Evolutionary conservation across 2,797 vertebrate species (phyloP).

Genomic region (Clarias laeviceps): DNA sequence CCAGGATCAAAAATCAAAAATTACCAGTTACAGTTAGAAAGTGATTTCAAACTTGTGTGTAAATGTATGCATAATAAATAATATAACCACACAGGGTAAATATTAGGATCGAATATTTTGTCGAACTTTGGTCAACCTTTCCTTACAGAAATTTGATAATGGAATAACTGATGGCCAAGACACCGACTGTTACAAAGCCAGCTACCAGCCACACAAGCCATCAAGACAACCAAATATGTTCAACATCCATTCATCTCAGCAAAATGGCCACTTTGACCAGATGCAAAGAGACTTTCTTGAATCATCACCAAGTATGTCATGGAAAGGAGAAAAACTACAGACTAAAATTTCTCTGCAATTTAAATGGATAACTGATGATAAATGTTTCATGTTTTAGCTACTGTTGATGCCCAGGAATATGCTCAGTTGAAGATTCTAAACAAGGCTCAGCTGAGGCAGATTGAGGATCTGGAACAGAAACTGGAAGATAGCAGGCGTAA

Average conservation of each 20-base stretch:
- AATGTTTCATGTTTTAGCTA: conserved; percentile 69
- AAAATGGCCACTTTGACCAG: conserved; percentile 78
- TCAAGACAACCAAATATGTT: conserved; percentile 71
- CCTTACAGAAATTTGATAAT: conserved; percentile 67
- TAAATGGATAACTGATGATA: not conserved
- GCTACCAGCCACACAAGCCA: conserved; percentile 82
- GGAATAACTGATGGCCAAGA: conserved; percentile 61
- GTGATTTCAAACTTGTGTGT: no score
- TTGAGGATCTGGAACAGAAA: conserved; percentile 85
- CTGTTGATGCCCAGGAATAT: conserved; percentile 82
- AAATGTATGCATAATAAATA: no score
- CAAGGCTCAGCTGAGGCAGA: conserved; percentile 87
- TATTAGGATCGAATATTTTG: not conserved
- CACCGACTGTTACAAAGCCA: conserved; percentile 76
- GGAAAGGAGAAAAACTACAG: not conserved
- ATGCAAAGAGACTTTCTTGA: conserved; percentile 87
- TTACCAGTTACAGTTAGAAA: no score
- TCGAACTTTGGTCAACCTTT: not conserved
- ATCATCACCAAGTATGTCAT: conserved; percentile 79
- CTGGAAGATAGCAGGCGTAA: conserved; percentile 87
- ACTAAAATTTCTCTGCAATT: not conserved
- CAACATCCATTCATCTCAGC: conserved; percentile 66
- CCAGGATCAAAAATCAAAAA: no score
- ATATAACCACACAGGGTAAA: not conserved
- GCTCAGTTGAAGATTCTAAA: conserved; percentile 90